Evolutionary conservation across 2,797 vertebrate species (phyloP), one percentile per base, ranked within the genome.

Genomic region (Liparis tanakae): DNA sequence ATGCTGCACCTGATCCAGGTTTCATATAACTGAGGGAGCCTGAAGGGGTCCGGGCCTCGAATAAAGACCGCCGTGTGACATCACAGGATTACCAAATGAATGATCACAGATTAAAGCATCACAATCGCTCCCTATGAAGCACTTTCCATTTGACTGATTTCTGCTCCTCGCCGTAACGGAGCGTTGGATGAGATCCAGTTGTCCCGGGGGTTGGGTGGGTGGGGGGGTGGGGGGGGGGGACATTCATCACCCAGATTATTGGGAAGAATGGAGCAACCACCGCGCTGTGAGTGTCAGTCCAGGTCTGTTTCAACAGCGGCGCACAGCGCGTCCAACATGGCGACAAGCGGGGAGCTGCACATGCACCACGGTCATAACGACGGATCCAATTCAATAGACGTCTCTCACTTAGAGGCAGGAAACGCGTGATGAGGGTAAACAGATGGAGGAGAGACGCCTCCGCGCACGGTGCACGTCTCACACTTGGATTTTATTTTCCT

Each of bases 91-190:
- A 67, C 51, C 63, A 37, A 4, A 53, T 63, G 69, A 84, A 76
- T 43, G 33, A 81, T 79, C 59, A 37, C 13, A 43, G 41, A 72
- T 82, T 77, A 44, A 81, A 83, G 74, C 70, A 87, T 80, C 65
- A 66, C 54, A 20, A 57, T 73, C 63, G 64, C 73, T 79, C 74
- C 76, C 59, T 22, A 83, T 86, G 65, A 76, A 73, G 72, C 67
- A 51, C 67, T 84, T 87, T 84, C 73, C 78, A 14, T 83, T 79
- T 77, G 81, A 87, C 62, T 71, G 75, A 85, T 77, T 79, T 77
- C 76, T 83, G 74, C 80, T 81, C 71, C 76, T 80, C 68, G 0
- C 55, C 17, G 66, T 82, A 80, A 82, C 76, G 74, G 77, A 79
- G 77, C 43, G 10, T 33, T 88, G 88, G 83, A 85, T 65, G 14